Evolutionary conservation across 2,113 vertebrate genomes (phyloP).

Genomic region (Pogonocichla stellata): DNA sequence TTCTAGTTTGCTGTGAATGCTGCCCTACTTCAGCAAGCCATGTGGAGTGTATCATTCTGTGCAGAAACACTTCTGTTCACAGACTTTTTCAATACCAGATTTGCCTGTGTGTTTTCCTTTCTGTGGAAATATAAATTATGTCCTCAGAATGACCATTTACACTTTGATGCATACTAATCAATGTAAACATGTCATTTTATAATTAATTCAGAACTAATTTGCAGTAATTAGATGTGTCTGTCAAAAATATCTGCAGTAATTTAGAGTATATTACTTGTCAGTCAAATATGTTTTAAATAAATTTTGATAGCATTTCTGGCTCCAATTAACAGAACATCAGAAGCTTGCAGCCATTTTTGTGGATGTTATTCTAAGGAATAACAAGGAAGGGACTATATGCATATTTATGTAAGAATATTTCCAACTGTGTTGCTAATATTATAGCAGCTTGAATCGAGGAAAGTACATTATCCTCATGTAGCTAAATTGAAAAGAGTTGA

Average conservation of each 20-base stretch:
- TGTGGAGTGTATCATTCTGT: neutral
- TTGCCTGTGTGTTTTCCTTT: neutral
- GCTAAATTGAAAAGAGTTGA: neutral
- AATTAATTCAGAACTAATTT: constrained; percentile 53
- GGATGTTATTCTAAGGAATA: neutral
- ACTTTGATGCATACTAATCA: constrained; percentile 21
- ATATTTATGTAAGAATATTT: neutral
- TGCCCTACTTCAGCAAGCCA: neutral
- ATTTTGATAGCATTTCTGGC: neutral
- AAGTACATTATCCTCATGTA: neutral
- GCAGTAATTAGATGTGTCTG: constrained; percentile 5
- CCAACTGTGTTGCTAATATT: neutral
- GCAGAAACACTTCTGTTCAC: neutral
- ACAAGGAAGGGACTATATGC: neutral
- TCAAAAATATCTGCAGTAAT: constrained; percentile 30
- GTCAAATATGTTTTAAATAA: constrained; percentile 21
- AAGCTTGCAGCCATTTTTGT: neutral
- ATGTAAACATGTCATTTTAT: neutral
- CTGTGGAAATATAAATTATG: neutral
- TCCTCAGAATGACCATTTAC: constrained; percentile 29
- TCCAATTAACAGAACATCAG: constrained; percentile 10
- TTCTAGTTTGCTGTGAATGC: neutral
- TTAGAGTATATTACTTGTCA: neutral
- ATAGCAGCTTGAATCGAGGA: neutral
- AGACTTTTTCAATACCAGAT: neutral